Base-by-base conservation (phyloP, 2,888 invertebrate genomes). In the Eretmocerus hayati region DNA sequence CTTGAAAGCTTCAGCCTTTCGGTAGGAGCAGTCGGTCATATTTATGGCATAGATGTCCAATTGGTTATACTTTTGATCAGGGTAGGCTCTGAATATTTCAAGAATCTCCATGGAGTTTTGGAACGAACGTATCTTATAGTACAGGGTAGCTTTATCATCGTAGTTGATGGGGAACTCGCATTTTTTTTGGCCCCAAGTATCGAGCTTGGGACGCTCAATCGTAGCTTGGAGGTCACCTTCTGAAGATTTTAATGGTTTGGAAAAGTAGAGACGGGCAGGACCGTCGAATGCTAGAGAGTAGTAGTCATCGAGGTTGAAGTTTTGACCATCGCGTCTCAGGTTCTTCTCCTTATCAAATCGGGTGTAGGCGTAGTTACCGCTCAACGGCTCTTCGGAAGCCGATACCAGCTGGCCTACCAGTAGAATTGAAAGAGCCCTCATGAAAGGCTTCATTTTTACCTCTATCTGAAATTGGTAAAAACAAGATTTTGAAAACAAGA, bases 21-120 rank as follows among this genome's bases (percentile, higher is more conserved):
- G 35, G 18, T 30, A 39, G n/a, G 23, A n/a, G 30, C 50, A 50
- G 35, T 46, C 39, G n/a, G 38, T 36, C 42, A 43, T 42, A 15
- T 50, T 50, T 13, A 50, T 2, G 8, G 46, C 35, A 13, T 36
- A 46, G n/a, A 50, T 6, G 6, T 46, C 39, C 23, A 46, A 33
- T 4, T 18, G 15, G 23, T 43, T 46, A 11, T 19, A 19, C 33
- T 16, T 15, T 3, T 21, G 15, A 2, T 46, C 26, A 5, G 31
- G n/a, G 21, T n/a, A 50, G 11, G 21, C 36, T 18, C 30, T 42
- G 35, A 46, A 11, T 11, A 46, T 21, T 16, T 42, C 33, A 13
- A 50, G 35, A 2, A 50, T 40, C 15, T 50, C 50, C 3, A 39
- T 18, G 15, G 33, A 22, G 19, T 26, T 39, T 4, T 16, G 8